Percentiles rank a stretch among this genome's conserved stretches.
These are phyloP conservation scores for Alca torda DNA, from an alignment of 2,797 vertebrate species.

Conservation along the genomic window DNA sequence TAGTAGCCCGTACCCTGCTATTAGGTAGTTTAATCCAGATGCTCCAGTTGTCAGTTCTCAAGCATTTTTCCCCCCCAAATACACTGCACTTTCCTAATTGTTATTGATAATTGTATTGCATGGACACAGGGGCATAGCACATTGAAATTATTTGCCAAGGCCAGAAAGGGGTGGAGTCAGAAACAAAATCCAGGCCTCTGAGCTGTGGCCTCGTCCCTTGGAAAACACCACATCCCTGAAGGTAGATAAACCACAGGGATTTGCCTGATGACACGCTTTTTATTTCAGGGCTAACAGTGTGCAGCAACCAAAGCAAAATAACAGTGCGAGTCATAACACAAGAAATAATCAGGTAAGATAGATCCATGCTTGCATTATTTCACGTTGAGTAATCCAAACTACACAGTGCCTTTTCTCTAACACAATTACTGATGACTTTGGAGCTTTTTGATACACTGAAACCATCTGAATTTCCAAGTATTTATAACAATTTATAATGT, in stretches of 20 bases:
- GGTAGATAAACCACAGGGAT: not conserved
- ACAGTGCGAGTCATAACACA: not conserved
- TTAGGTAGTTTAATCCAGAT: not conserved
- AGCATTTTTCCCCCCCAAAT: not conserved
- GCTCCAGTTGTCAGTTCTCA: not conserved
- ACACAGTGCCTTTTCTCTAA: not conserved
- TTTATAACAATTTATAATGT: not conserved
- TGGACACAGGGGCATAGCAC: not conserved
- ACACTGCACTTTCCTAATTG: not conserved
- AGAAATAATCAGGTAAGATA: constrained; percentile 43
- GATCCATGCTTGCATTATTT: not conserved
- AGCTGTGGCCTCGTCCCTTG: not conserved
- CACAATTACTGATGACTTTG: not conserved
- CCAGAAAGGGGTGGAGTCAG: not conserved
- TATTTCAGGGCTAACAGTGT: constrained; percentile 26
- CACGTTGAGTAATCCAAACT: not conserved
- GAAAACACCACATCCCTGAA: not conserved
- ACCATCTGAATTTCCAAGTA: not conserved
- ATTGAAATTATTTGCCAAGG: not conserved
- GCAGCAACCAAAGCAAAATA: constrained; percentile 41
- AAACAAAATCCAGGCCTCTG: not conserved
- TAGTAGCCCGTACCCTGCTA: not conserved
- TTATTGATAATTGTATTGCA: not conserved
- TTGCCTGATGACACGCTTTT: not conserved
- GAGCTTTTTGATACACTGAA: not conserved